A percentile compares a stretch with the other conserved stretches of the same genome.
These are phyloP conservation scores for Ailurus styani DNA, from an alignment of 2,113 vertebrate genomes.

Conservation along the genomic window DNA sequence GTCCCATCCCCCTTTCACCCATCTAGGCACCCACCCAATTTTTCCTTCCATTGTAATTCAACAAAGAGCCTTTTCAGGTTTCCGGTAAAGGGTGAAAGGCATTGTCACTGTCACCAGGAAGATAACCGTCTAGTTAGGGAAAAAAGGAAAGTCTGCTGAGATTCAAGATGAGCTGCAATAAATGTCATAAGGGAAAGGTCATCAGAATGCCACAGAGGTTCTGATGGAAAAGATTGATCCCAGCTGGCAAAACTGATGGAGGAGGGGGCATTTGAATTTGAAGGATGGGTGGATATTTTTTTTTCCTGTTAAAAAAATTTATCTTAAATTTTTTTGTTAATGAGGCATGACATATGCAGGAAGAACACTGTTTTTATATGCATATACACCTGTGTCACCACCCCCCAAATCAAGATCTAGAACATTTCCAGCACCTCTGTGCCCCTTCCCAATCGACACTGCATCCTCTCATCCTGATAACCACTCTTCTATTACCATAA, in stretches of 20 bases:
- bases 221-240: neutral
- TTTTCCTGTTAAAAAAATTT: neutral
- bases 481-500: neutral
- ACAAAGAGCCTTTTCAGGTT: conserved; percentile 17
- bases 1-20: neutral
- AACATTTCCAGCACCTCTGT: neutral
- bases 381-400: neutral
- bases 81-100: conserved; percentile 27
- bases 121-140: conserved; percentile 31
- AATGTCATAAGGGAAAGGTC: conserved; percentile 21
- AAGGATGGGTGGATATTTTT: neutral
- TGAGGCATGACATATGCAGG: neutral
- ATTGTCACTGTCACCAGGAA: neutral
- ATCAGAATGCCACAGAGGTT: neutral
- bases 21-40: neutral
- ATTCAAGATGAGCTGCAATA: conserved; percentile 2
- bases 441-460: neutral
- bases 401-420: neutral
- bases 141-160: conserved; percentile 11
- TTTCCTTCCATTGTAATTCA: conserved; percentile 38
- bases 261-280: conserved; percentile 1
- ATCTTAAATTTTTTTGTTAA: conserved; percentile 2
- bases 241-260: conserved; percentile 5
- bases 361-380: neutral
- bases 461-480: neutral